These are phyloP conservation scores for Spheniscus mendiculus DNA, from an alignment of 2,113 vertebrate species.

Conservation along the genomic window DNA sequence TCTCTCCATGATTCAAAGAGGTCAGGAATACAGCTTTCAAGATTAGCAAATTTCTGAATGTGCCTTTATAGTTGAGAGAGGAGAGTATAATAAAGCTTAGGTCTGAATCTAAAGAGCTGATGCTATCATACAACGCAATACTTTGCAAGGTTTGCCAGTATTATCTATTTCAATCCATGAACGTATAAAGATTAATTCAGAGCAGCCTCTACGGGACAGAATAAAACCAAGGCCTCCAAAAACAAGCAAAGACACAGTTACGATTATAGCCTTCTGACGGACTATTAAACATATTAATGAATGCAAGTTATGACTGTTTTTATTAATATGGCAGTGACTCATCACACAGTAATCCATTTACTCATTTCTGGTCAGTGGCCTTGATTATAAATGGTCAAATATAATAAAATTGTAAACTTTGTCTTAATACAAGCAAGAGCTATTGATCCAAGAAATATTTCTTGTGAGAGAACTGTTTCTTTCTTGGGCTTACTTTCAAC, in stretches of 20 bases:
- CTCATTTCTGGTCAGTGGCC: constrained; percentile 6
- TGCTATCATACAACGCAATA: neutral
- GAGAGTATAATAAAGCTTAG: neutral
- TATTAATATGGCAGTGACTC: constrained; percentile 17
- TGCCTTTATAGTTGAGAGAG: neutral
- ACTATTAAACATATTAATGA: neutral
- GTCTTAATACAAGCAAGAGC: neutral
- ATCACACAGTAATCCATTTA: neutral
- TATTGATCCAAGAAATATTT: neutral
- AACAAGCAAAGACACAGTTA: neutral
- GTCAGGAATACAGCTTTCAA: neutral
- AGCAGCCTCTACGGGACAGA: neutral
- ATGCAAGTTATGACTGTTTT: neutral
- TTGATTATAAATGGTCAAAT: neutral
- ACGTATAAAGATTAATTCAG: neutral
- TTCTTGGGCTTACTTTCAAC: neutral
- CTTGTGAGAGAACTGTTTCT: neutral
- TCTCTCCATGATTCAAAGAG: neutral
- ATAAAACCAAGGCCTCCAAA: neutral
- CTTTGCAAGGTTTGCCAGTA: neutral
- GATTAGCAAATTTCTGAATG: neutral
- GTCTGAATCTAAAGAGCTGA: too few species aligned
- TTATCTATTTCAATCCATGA: neutral
- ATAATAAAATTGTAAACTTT: neutral
- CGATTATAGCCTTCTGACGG: neutral